phyloP scores from a whole-genome alignment of 2,888 invertebrate genomes.

The Xylota sylvarum region DNA sequence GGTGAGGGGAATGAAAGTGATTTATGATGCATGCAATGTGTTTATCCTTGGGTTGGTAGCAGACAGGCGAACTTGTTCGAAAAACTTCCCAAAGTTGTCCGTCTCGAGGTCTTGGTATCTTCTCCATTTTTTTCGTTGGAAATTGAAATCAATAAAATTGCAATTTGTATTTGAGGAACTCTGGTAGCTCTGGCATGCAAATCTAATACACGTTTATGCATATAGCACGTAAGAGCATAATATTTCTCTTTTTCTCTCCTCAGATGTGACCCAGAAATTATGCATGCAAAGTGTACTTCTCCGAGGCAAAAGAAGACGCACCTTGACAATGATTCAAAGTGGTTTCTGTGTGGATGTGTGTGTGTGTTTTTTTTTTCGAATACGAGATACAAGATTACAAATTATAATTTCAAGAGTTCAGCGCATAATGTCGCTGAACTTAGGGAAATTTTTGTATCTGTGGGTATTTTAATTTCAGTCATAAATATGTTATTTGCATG shows the following conservation, averaged over 20 bases:
- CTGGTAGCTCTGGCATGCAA: constrained; percentile 29
- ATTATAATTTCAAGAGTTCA: constrained; percentile 40
- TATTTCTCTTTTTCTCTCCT: background rate
- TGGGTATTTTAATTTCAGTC: constrained; percentile 29
- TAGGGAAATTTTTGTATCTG: constrained; percentile 1
- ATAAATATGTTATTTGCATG: constrained; percentile 41
- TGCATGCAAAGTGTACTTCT: constrained; percentile 21
- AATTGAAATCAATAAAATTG: constrained; percentile 41
- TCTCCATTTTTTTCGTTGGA: background rate
- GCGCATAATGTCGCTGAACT: constrained; percentile 28
- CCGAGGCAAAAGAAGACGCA: background rate
- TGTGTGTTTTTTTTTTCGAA: background rate
- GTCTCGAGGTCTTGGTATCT: constrained; percentile 1
- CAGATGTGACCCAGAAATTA: constrained; percentile 49
- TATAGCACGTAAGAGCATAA: background rate
- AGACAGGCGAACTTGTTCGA: constrained; percentile 9
- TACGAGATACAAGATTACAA: constrained; percentile 3
- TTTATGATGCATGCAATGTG: constrained; percentile 69
- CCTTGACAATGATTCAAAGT: constrained; percentile 46
- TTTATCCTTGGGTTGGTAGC: constrained; percentile 52
- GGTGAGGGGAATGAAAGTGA: constrained; percentile 42
- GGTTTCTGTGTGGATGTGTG: background rate
- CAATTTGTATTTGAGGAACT: constrained; percentile 23
- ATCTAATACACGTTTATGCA: constrained; percentile 31
- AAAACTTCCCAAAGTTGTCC: background rate